Base-by-base conservation (phyloP, 2,797 vertebrate species). In the Hapalemur alaotrensis region DNA sequence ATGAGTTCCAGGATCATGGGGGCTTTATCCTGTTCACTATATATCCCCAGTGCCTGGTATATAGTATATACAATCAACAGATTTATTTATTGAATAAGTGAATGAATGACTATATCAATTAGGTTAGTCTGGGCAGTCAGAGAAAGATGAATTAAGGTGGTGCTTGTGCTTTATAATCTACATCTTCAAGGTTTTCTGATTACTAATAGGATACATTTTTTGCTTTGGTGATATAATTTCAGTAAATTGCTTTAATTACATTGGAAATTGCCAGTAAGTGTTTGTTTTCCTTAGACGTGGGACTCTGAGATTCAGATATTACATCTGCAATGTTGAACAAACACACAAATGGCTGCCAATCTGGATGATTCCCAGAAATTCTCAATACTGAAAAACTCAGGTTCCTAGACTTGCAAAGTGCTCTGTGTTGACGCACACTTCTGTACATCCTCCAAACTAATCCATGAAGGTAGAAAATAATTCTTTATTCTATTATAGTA, bases 201-300 rank as follows among this genome's bases (percentile, higher is more conserved):
- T 92, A 91, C 52, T 97, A 95, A 94, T 84, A 96, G 80, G 17
- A 79, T 72, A 54, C 38, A 13, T 87, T 89, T 96, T 38, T 89
- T 73, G 85, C 70, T 38, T 78, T 78, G 38, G 81, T 97, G 97
- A 92, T 97, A 97, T 98, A 96, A 98, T 97, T 85, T 30, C 0
- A 32, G 43, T 79, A 87, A 90, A 97, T 96, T 93, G 63, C 70
- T 92, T 97, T 95, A 98, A 96, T 91, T 89, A 86, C 35, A 87
- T 57, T 67, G 65, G 54, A 97, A 98, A 97, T 35, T 87, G 28
- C 48, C 84, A 94, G 25, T 80, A 95, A 97, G 8, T 43, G 57
- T 75, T 96, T 95, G 48, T 95, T 98, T 95, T 97, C 72, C 70
- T 96, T 92, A 87, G 22, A 70, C 85, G 80, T 54, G 35, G 52